phyloP scores from a whole-genome alignment of 2,888 invertebrate species.

The Autographa pulchrina region DNA sequence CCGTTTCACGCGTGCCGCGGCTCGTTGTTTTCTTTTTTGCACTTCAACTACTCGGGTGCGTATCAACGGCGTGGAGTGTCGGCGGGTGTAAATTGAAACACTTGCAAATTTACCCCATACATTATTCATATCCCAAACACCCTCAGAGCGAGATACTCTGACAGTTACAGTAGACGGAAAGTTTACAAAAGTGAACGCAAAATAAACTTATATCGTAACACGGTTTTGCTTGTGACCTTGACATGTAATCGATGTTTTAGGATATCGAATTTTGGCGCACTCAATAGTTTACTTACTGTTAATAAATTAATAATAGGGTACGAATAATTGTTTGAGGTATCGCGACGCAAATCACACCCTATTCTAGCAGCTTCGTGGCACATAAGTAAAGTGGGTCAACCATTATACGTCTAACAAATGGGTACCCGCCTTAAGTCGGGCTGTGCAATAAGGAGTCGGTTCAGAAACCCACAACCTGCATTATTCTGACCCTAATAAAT shows the following conservation, averaged over 20 bases:
- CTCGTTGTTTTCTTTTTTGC: constrained; percentile 86
- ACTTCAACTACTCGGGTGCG: constrained; percentile 85
- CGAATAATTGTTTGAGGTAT: constrained; percentile 73
- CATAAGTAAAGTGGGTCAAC: constrained; percentile 86
- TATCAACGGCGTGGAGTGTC: constrained; percentile 82
- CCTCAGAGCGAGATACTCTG: constrained; percentile 73
- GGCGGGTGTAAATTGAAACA: constrained; percentile 89
- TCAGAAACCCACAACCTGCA: constrained; percentile 86
- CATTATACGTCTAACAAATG: constrained; percentile 87
- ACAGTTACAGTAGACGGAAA: constrained; percentile 81
- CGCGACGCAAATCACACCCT: constrained; percentile 80
- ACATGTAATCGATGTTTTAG: constrained; percentile 33
- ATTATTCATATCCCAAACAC: constrained; percentile 88
- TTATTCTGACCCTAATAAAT: constrained; percentile 89
- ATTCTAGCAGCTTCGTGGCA: constrained; percentile 75
- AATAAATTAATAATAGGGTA: constrained; percentile 63
- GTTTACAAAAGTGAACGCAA: constrained; percentile 72
- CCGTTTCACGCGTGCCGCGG: constrained; percentile 65
- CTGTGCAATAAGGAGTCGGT: constrained; percentile 85
- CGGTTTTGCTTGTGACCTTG: constrained; percentile 57
- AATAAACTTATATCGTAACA: constrained; percentile 66
- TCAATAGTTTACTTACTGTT: constrained; percentile 67
- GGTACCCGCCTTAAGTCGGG: constrained; percentile 81
- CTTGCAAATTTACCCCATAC: constrained; percentile 89
- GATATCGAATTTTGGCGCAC: constrained; percentile 55